A percentile compares a stretch with the other conserved stretches of the same genome.
These are phyloP conservation scores for Acleris laterana DNA, from an alignment of 2,888 invertebrate genomes.

Conservation along the genomic window DNA sequence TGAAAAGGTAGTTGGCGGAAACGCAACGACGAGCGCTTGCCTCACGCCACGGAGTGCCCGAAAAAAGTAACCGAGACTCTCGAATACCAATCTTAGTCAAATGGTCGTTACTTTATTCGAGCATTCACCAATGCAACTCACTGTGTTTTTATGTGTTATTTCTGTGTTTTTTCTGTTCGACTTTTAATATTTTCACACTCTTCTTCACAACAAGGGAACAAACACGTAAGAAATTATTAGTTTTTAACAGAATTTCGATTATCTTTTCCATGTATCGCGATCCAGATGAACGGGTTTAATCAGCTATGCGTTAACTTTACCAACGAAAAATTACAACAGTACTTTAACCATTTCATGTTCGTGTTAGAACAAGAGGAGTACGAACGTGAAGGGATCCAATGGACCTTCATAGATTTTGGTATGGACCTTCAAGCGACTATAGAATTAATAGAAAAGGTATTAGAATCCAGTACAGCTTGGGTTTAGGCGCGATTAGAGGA, in stretches of 20 bases:
- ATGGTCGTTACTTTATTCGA: conserved; percentile 57
- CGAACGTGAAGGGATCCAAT: conserved; percentile 94
- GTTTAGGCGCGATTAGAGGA: conserved; percentile 57
- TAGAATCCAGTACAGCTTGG: conserved; percentile 61
- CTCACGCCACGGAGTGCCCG: conserved; percentile 72
- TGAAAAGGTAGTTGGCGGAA: conserved; percentile 92
- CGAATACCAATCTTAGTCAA: conserved; percentile 20
- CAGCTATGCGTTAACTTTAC: conserved; percentile 98
- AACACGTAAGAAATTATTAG: conserved; percentile 46
- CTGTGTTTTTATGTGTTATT: conserved; percentile 53
- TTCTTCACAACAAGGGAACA: conserved; percentile 44
- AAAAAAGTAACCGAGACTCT: conserved; percentile 50
- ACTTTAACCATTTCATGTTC: conserved; percentile 98
- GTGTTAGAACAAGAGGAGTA: conserved; percentile 98
- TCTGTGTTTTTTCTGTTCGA: conserved; percentile 62
- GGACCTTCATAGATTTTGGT: conserved; percentile 98
- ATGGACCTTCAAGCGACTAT: conserved; percentile 96
- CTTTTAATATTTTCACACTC: conserved; percentile 48
- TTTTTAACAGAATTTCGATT: conserved; percentile 50
- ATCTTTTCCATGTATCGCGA: conserved; percentile 64
- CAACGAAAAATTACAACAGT: conserved; percentile 97
- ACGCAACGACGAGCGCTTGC: conserved; percentile 81
- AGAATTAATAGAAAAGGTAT: conserved; percentile 95
- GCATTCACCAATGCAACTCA: conserved; percentile 65
- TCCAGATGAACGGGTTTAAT: conserved; percentile 96